Evolutionary conservation across 2,797 vertebrate genomes (phyloP), one percentile per base, ranked within the genome.

Genomic region (Catamblyrhynchus diadema): DNA sequence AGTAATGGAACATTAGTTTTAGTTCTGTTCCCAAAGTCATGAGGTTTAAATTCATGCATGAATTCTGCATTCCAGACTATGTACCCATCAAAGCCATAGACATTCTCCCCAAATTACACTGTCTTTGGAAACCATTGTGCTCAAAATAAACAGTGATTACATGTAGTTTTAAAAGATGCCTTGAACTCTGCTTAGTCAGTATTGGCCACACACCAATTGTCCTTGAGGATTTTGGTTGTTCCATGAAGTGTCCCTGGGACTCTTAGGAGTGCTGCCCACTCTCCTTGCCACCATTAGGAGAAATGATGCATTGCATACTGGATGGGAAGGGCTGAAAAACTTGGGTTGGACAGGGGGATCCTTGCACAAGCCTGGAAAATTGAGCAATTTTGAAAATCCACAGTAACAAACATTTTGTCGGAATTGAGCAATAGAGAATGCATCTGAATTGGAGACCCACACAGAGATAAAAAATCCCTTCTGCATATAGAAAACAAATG

Each of bases 321-420:
- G 22, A 75, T 83, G 25, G 54, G 45, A 91, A 88, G 81, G 16
- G 10, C 27, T 45, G 47, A 41, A 85, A 88, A 86, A 56, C 0
- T 77, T 33, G 42, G 35, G 5, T 59, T 60, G 57, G 75, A 69
- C 39, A 10, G 19, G 22, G 24, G 81, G 10, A 80, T 50, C 50
- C 74, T 89, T 53, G 24, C 23, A 48, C 35, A 28, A 39, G 41
- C 28, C 37, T 72, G 44, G 59, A 90, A 91, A 96, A 91, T 23
- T 59, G 91, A 81, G 73, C 62, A 79, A 84, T 94, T 85, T 75
- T 83, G 23, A 89, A 94, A 94, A 94, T 88, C 64, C 75, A 61
- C 56, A 85, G 42, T 82, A 92, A 83, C 51, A 86, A 93, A 94
- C 0, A 0, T 64, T 67, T 86, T 82, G 45, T 37, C 48, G 83